Base-by-base conservation (phyloP, 2,888 invertebrate species). In the Lithophane ornitopus region DNA sequence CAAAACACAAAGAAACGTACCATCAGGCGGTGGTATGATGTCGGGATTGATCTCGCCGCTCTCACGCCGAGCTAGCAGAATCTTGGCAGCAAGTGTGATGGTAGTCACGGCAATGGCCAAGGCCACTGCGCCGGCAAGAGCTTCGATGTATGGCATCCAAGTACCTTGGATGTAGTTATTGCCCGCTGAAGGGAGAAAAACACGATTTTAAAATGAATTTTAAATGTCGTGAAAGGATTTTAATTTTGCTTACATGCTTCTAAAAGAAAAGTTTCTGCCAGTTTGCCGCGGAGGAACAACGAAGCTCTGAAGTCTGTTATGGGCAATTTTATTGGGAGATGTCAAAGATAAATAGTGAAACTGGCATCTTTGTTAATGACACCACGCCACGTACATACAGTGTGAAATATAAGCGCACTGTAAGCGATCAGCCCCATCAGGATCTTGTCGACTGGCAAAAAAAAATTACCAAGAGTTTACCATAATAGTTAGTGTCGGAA, bases 111-210 rank as follows among this genome's bases (percentile, higher is more conserved):
- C 16, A 4, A 67, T 7, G 8, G 74, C 73, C 0, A 91, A 39
- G 0, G 89, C 89, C 0, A 91, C 58, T 0, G 70, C 68, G 0
- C 88, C 90, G 0, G 87, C 90, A 0, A 81, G 65, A 4, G 84
- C 89, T 69, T 93, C 90, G 6, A 92, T 59, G 89, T 92, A 93
- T 0, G 79, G 85, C 26, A 86, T 81, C 93, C 91, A 92, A 0
- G 87, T 46, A 6, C 3, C 9, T 26, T 46, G 34, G 0, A 56
- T 34, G 12, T 39, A 9, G 44, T 77, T 46, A 19, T 1, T 46
- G 0, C 2, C 49, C 3, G 3, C 72, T 54, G 22, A 12, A 26
- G 12, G 3, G 3, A 46, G 34, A 16, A 73, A n/a, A 54, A 67
- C n/a, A 16, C 34, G 16, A 67, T 67, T n/a, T 34, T 34, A 16